A percentile compares a stretch with the other conserved stretches of the same genome.
phyloP scores from a whole-genome alignment of 1,140 invertebrate species.

The Penaeus vannamei region DNA sequence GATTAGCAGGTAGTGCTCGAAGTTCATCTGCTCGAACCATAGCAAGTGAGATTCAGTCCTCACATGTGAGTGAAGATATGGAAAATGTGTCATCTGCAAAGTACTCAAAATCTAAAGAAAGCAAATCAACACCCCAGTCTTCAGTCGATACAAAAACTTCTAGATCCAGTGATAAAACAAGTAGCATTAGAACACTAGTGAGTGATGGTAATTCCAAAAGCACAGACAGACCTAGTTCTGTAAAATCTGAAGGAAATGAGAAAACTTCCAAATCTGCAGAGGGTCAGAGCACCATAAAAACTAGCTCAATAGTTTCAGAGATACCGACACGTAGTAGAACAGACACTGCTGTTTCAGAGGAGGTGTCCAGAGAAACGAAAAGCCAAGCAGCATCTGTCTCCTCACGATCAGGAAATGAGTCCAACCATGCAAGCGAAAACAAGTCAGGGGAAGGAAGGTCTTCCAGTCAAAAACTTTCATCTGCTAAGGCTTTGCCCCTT shows the following conservation, averaged over 20 bases:
- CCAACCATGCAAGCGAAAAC: neutral
- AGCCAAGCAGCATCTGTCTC: neutral
- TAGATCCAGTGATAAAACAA: constrained; percentile 5
- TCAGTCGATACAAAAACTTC: neutral
- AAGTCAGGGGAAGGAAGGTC: constrained; percentile 35
- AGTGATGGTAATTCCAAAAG: constrained; percentile 36
- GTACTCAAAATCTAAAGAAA: constrained; percentile 5
- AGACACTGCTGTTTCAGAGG: constrained; percentile 27
- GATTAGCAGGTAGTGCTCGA: neutral
- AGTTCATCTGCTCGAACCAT: neutral
- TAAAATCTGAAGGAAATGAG: constrained; percentile 19
- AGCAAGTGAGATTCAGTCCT: too few relatives aligned
- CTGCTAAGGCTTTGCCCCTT: constrained; percentile 38
- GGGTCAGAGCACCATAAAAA: constrained; percentile 1
- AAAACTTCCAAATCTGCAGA: constrained; percentile 40
- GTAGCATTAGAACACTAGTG: neutral
- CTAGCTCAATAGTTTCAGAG: neutral
- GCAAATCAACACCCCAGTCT: constrained; percentile 30
- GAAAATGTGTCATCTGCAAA: neutral
- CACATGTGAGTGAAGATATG: too few relatives aligned
- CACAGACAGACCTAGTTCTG: neutral
- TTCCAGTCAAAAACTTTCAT: constrained; percentile 44
- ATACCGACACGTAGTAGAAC: neutral
- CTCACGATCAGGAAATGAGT: constrained; percentile 29
- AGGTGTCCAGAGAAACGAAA: constrained; percentile 4